These are phyloP conservation scores for Dusona sp. DNA, from an alignment of 2,888 invertebrate species.

Conservation along the genomic window DNA sequence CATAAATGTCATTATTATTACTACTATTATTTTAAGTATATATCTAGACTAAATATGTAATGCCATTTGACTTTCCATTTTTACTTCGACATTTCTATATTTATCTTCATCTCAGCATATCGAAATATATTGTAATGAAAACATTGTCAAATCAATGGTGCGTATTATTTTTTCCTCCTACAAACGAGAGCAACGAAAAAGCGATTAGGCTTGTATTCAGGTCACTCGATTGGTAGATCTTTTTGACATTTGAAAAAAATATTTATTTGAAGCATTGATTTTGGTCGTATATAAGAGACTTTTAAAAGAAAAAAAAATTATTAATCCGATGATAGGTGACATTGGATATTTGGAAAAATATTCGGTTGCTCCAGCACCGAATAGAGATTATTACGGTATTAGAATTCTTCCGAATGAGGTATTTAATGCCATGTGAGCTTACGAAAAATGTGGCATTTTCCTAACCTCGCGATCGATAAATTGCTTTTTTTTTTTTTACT, in stretches of 20 bases:
- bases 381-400: conserved; percentile 82
- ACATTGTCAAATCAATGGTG: conserved; percentile 77
- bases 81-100: conserved; percentile 84
- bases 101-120: conserved; percentile 84
- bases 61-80: conserved; percentile 83
- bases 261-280: not conserved
- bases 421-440: not conserved
- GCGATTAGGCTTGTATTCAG: not conserved
- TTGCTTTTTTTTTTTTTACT: not conserved
- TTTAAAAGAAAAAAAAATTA: not conserved
- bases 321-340: conserved; percentile 73
- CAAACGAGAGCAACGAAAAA: not conserved
- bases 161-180: conserved; percentile 6
- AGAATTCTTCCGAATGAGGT: conserved; percentile 78
- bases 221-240: conserved; percentile 31
- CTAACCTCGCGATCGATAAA: conserved; percentile 22
- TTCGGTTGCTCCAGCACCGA: conserved; percentile 80
- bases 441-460: conserved; percentile 9
- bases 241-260: not conserved
- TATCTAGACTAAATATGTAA: conserved; percentile 62
- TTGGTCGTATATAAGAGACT: not conserved
- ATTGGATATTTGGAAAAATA: conserved; percentile 78
- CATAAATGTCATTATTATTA: conserved; percentile 21
- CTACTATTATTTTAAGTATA: conserved; percentile 48
- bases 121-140: conserved; percentile 83